Evolutionary conservation across 2,797 vertebrate species (phyloP), one percentile per base, ranked within the genome.

Genomic region (Parauchenoglanis punctatus): DNA sequence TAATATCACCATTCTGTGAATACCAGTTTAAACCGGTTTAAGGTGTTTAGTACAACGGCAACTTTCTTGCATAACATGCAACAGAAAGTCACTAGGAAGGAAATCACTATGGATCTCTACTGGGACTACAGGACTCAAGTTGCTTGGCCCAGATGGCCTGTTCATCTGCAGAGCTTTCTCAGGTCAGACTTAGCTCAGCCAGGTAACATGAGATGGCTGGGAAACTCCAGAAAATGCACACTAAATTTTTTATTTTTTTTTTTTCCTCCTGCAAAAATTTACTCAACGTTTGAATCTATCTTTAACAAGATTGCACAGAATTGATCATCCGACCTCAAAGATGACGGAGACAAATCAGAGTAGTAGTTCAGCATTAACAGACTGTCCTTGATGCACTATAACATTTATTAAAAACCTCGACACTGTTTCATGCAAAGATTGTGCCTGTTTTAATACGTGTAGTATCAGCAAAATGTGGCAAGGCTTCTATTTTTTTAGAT

Each of bases 61-160:
- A 28, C 52, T 76, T 17, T 28, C 13, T 75, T 15, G 46, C 20
- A 61, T 25, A 61, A 61, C 23, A 7, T 61, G 59, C 25, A 25
- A 61, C 59, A 25, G 10, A 70, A 23, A 75, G 10, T 20, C 11
- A 49, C 10, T 56, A 44, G 2, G 11, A 25, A 61, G 31, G 18
- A 80, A 40, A 81, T 63, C 20, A 44, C 46, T 1, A 15, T 83
- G 81, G 5, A 76, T 23, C 72, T 44, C 25, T 15, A n/a, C 11
- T 67, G 7, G 0, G 61, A 44, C 17, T 44, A 65, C 4, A 76
- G 86, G 89, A 92, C 92, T 96, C 95, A 87, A 88, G 93, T 95
- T 96, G 93, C 95, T 94, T 87, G 86, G 93, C 91, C 94, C 95
- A 95, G 92, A 95, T 96, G 95, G 94, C 94, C 92, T 92, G 92